Evolutionary conservation across 2,888 invertebrate genomes (phyloP), one percentile per base, ranked within the genome.

Genomic region (Hyppa rectilinea): DNA sequence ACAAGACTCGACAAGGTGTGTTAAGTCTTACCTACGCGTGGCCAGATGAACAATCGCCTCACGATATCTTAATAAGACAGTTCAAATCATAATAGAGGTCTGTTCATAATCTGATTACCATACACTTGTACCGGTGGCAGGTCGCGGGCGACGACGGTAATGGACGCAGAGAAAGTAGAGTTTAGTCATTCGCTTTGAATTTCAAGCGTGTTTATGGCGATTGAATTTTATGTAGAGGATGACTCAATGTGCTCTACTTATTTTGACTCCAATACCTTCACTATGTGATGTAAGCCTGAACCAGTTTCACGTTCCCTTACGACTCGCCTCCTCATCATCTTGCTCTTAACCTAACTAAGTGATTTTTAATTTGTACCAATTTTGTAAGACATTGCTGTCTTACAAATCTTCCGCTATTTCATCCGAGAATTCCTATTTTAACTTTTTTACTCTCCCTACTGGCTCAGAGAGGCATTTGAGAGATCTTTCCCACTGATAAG

Each of bases 1-100:
- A 14, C 23, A 31, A 45, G 14, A 56, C n/a, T 49, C 60, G 5
- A 29, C 20, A 9, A 31, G 10, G 5, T 53, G 29, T 34, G 14
- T 43, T 14, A 26, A 26, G 9, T n/a, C 2, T 20, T 36, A 26
- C n/a, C n/a, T n/a, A 17, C 56, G 3, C 43, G 34, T 43, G 4
- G 7, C 45, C 17, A 52, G 45, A 9, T 12, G 5, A 2, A 64
- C 58, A 26, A 73, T 73, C 45, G 6, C 4, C 4, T n/a, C n/a
- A 2, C 7, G 52, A 58, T 53, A 59, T 66, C 38, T 34, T 47
- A 59, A 73, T 59, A 47, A 52, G 74, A 59, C 66, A 73, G 47
- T 17, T 64, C 34, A 73, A 29, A 58, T 26, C n/a, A 29, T 20
- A 52, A 17, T 45, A 12, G 14, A 10, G 6, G 3, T 47, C 0